Evolutionary conservation across 2,888 invertebrate genomes (phyloP).

Genomic region (Drosophila nr. perissopoda): DNA sequence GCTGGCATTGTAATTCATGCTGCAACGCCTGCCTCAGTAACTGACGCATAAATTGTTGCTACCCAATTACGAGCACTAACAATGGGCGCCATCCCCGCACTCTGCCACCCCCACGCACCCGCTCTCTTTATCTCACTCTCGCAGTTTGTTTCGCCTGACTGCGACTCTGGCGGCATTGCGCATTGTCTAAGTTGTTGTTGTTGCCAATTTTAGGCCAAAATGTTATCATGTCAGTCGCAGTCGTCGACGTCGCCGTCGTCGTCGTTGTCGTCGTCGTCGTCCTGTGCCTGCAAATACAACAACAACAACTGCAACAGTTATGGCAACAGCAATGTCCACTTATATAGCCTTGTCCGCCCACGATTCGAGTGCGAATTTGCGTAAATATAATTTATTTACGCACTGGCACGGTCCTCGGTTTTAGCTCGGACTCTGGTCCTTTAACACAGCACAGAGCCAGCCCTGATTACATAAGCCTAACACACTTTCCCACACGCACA

Average conservation of each 20-base stretch:
- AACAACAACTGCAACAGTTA: constrained; percentile 18
- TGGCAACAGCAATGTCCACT: constrained; percentile 5
- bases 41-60: constrained; percentile 78
- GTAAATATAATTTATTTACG: constrained; percentile 80
- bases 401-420: constrained; percentile 56
- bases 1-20: constrained; percentile 71
- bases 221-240: constrained; percentile 79
- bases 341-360: constrained; percentile 25
- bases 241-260: constrained; percentile 53
- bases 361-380: constrained; percentile 75
- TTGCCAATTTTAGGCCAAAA: constrained; percentile 81
- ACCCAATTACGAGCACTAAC: constrained; percentile 79
- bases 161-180: constrained; percentile 42
- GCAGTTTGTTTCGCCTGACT: constrained; percentile 28
- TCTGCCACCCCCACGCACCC: background rate
- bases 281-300: constrained; percentile 42
- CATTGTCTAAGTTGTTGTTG: constrained; percentile 64
- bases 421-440: constrained; percentile 28
- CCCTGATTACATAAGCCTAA: constrained; percentile 74
- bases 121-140: background rate
- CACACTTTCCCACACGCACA: constrained; percentile 23
- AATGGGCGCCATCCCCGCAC: constrained; percentile 44
- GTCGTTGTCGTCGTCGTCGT: constrained; percentile 35
- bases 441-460: constrained; percentile 45
- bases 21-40: constrained; percentile 29